These are phyloP conservation scores for Chalcis sispes DNA, from an alignment of 2,888 invertebrate genomes.

Conservation along the genomic window DNA sequence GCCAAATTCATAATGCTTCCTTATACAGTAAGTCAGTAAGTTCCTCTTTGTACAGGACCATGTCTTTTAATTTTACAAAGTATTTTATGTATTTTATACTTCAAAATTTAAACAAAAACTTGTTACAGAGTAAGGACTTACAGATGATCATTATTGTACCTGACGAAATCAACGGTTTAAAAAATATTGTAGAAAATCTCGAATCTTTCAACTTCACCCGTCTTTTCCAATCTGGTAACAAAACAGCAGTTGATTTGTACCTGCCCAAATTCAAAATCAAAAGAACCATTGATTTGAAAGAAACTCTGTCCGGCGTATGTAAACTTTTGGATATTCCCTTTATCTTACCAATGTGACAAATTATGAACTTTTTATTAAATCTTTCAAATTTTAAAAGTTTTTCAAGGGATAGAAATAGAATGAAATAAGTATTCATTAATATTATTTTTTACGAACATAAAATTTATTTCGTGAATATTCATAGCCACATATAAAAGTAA, in stretches of 20 bases:
- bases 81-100: no score
- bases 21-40: slow-evolving; percentile 78
- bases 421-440: no score
- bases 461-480: no score
- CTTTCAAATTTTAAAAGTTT: no score
- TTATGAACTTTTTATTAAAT: no score
- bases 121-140: slow-evolving; percentile 70
- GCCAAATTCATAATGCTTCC: slow-evolving; percentile 84
- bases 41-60: background rate
- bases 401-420: no score
- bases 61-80: no score
- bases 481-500: no score
- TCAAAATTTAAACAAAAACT: no score
- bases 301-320: slow-evolving; percentile 50
- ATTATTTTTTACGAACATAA: no score
- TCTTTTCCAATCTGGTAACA: slow-evolving; percentile 47
- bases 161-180: slow-evolving; percentile 79
- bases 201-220: slow-evolving; percentile 58
- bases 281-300: slow-evolving; percentile 55
- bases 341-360: no score
- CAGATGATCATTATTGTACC: slow-evolving; percentile 87
- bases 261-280: slow-evolving; percentile 63
- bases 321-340: no score
- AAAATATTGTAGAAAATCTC: slow-evolving; percentile 71
- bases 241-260: slow-evolving; percentile 68